Evolutionary conservation across 2,797 vertebrate species (phyloP), one percentile per base, ranked within the genome.

Genomic region (Hozukius guyotensis): DNA sequence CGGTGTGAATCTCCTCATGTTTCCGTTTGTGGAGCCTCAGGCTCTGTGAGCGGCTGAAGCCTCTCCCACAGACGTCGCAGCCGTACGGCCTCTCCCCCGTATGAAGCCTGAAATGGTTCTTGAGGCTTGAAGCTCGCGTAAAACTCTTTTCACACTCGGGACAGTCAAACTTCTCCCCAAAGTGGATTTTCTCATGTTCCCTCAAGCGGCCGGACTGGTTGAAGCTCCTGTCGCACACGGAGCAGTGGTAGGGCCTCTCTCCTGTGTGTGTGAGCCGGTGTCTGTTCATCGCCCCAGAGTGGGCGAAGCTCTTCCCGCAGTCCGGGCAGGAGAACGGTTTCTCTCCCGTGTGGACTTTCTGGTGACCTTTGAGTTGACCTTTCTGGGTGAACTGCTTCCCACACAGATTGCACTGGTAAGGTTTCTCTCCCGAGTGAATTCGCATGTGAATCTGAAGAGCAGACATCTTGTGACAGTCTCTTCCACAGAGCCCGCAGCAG

Each of bases 361-460:
- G 93, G 80, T 95, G 94, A 70, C 93, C 94, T 71, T 94, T 95
- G 24, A 95, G 94, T 61, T 95, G 93, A 55, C 94, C 93, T 62
- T 93, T 94, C 84, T 95, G 94, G 20, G 94, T 94, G 80, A 95
- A 95, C 90, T 94, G 93, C 80, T 95, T 95, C 20, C 92, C 93
- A 0, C 94, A 95, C 32, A 94, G 38, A 13, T 49, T 29, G 93
- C 96, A 98, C 74, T 97, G 96, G 86, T 96, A 98, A 16, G 97
- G 97, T 89, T 97, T 98, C 92, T 98, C 97, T 67, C 97, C 97
- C 5, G 97, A 97, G 92, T 98, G 97, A 87, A 95, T 95, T 7
- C 94, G 86, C 94, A 95, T 95, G 87, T 95, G 94, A 29, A 94
- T 93, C 80, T 95, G 94, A 25, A 95, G 91, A 0, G 94, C 94